phyloP scores from a whole-genome alignment of 2,797 vertebrate species.

The Cirrhinus mrigala region DNA sequence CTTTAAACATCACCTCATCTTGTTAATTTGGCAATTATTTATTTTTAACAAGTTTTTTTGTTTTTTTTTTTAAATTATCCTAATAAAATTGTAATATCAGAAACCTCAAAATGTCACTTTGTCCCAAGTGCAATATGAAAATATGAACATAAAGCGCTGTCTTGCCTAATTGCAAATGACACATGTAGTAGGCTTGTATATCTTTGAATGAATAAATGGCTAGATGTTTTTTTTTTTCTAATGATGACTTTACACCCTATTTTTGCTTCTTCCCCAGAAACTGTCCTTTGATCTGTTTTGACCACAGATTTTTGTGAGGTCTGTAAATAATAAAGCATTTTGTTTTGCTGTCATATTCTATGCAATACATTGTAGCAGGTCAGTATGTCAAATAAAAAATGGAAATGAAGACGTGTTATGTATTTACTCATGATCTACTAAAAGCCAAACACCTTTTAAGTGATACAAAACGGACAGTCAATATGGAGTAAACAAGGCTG shows the following conservation, averaged over 20 bases:
- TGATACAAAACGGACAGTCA: not conserved
- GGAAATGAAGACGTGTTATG: conserved; percentile 14
- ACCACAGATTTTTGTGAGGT: conserved; percentile 48
- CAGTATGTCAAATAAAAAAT: conserved; percentile 57
- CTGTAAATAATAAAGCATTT: conserved; percentile 60
- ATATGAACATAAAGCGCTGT: conserved; percentile 55
- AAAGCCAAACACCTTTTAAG: not conserved
- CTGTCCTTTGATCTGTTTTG: conserved; percentile 42
- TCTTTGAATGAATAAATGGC: conserved; percentile 40
- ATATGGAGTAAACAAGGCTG: not conserved
- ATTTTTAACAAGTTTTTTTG: not conserved
- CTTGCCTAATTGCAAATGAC: conserved; percentile 45
- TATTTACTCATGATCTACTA: not conserved
- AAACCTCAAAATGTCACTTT: conserved; percentile 56
- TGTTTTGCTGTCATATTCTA: conserved; percentile 63
- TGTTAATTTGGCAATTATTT: conserved; percentile 39
- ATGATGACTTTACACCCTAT: conserved; percentile 26
- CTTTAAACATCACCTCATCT: conserved; percentile 44
- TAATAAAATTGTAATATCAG: conserved; percentile 59
- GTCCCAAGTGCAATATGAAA: conserved; percentile 67
- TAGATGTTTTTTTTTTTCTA: conserved; percentile 11
- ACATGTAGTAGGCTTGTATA: conserved; percentile 29
- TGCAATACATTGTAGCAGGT: conserved; percentile 68
- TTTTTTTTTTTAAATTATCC: conserved; percentile 38
- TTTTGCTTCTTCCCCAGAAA: conserved; percentile 36